phyloP scores from a whole-genome alignment of 2,113 vertebrate species.

The Aramus guarauna region DNA sequence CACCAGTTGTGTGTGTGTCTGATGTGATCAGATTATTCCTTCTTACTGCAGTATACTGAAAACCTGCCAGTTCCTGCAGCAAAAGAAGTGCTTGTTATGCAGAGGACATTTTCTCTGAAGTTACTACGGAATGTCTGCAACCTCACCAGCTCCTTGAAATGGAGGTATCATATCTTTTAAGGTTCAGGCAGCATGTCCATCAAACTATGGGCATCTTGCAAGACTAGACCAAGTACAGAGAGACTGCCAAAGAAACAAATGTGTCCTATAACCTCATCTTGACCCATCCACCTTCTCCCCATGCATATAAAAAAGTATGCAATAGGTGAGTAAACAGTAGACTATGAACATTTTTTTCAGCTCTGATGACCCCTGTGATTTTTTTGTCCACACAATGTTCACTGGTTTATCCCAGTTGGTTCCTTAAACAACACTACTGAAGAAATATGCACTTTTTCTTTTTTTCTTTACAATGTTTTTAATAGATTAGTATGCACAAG shows the following conservation, averaged over 20 bases:
- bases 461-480: neutral
- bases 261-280: neutral
- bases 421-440: neutral
- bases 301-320: accelerated
- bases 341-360: neutral
- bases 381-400: neutral
- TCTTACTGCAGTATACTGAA: slow-evolving; percentile 51
- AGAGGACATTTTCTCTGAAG: slow-evolving; percentile 15
- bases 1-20: neutral
- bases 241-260: neutral
- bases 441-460: neutral
- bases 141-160: neutral
- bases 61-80: slow-evolving; percentile 29
- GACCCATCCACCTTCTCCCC: neutral
- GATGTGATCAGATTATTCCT: neutral
- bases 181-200: neutral
- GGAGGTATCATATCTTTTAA: neutral
- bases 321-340: neutral
- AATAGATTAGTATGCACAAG: neutral
- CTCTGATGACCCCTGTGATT: neutral
- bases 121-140: neutral
- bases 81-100: slow-evolving; percentile 5
- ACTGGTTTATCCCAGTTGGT: neutral
- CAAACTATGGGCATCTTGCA: neutral
- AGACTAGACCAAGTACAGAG: neutral